Conservation (phyloP, 2,888 invertebrate genomes). For the Chaetogeoica ovagalla region DNA sequence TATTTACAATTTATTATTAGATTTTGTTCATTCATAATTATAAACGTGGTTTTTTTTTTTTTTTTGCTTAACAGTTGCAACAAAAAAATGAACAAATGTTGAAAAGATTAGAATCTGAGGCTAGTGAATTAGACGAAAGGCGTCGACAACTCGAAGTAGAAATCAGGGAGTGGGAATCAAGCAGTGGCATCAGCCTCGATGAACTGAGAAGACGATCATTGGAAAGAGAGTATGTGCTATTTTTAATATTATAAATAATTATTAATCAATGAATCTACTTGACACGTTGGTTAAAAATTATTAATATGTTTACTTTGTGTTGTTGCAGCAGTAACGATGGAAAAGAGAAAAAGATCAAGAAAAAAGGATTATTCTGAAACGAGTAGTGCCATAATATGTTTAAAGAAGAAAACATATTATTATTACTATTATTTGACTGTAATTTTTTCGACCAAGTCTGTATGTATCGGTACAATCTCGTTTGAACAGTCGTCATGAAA, state of each 20-base stretch:
- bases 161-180: conserved; percentile 85
- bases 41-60: conserved; percentile 38
- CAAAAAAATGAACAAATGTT: conserved; percentile 85
- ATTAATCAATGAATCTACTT: not conserved
- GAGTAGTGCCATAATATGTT: conserved; percentile 47
- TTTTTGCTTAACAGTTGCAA: conserved; percentile 65
- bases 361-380: conserved; percentile 77
- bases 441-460: conserved; percentile 35
- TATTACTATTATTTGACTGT: conserved; percentile 21
- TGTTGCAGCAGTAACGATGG: conserved; percentile 79
- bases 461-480: conserved; percentile 37
- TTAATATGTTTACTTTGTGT: conserved; percentile 56
- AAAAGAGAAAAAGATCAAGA: conserved; percentile 85
- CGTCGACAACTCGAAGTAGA: conserved; percentile 82
- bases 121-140: conserved; percentile 88
- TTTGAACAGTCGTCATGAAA: conserved; percentile 33
- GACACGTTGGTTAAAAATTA: conserved; percentile 1
- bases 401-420: conserved; percentile 32
- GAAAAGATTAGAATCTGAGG: conserved; percentile 80
- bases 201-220: conserved; percentile 83
- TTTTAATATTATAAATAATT: not conserved
- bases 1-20: not conserved
- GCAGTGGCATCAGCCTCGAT: conserved; percentile 85
- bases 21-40: not conserved
- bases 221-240: conserved; percentile 77